phyloP scores from a whole-genome alignment of 2,113 vertebrate species.

The Sminthopsis crassicaudata region DNA sequence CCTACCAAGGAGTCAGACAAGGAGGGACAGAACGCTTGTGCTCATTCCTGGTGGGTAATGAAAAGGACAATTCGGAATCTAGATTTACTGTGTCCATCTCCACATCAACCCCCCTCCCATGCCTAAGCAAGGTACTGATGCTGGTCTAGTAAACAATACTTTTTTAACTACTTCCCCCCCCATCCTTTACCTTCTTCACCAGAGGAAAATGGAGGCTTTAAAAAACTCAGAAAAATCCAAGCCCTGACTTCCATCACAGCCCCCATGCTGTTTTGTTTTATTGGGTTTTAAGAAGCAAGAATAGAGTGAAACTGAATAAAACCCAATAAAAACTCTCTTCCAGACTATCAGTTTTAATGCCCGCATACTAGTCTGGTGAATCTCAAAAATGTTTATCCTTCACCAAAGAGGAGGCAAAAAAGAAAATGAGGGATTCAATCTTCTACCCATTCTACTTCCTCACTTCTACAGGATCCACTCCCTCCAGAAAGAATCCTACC shows the following conservation, averaged over 20 bases:
- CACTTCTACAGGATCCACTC: neutral
- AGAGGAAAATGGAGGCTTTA: neutral
- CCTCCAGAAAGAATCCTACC: neutral
- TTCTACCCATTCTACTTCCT: neutral
- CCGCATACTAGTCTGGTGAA: neutral
- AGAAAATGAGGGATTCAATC: neutral
- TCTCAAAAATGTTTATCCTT: neutral
- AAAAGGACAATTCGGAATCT: neutral
- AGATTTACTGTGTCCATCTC: neutral
- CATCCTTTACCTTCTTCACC: neutral
- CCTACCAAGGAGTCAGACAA: neutral
- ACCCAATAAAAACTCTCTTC: neutral
- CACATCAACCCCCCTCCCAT: no score
- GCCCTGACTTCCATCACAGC: neutral
- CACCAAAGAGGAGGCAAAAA: neutral
- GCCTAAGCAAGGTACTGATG: neutral
- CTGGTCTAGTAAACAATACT: neutral
- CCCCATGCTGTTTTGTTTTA: neutral
- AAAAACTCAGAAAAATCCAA: neutral
- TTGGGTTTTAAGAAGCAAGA: neutral
- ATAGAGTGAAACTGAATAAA: neutral
- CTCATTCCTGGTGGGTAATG: neutral
- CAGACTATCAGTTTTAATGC: neutral
- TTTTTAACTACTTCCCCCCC: neutral
- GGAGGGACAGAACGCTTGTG: neutral